Conservation (phyloP, 2,797 vertebrate genomes). For the Phyllotis vaccarum region DNA sequence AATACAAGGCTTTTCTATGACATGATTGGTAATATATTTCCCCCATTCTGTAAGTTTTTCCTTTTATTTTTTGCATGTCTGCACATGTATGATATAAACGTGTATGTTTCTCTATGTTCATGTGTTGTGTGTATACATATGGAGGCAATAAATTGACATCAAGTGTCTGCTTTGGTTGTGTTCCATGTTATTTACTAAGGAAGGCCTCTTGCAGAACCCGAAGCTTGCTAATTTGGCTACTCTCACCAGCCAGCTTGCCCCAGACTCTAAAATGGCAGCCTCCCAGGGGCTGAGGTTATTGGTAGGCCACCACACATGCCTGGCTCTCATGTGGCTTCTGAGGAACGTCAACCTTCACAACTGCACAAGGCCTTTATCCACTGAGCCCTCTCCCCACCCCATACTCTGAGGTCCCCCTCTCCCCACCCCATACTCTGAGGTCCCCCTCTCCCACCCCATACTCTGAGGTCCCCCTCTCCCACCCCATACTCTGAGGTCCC, state of each 20-base stretch:
- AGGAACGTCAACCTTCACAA: neutral
- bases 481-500: no score
- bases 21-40: neutral
- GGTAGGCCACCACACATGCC: neutral
- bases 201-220: neutral
- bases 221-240: neutral
- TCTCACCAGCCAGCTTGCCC: neutral
- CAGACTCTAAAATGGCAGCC: no score
- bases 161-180: neutral
- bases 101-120: no score
- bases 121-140: neutral
- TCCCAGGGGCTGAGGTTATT: neutral
- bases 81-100: neutral
- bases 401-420: neutral
- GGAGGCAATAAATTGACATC: neutral
- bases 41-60: neutral
- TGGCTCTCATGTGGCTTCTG: neutral
- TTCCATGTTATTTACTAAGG: neutral
- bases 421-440: no score
- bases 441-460: no score
- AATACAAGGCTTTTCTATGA: neutral
- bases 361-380: neutral
- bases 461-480: no score
- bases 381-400: neutral
- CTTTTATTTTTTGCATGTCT: neutral